Evolutionary conservation across 2,888 invertebrate species (phyloP), one percentile per base, ranked within the genome.

Genomic region (Pristionchus fissidentatus): DNA sequence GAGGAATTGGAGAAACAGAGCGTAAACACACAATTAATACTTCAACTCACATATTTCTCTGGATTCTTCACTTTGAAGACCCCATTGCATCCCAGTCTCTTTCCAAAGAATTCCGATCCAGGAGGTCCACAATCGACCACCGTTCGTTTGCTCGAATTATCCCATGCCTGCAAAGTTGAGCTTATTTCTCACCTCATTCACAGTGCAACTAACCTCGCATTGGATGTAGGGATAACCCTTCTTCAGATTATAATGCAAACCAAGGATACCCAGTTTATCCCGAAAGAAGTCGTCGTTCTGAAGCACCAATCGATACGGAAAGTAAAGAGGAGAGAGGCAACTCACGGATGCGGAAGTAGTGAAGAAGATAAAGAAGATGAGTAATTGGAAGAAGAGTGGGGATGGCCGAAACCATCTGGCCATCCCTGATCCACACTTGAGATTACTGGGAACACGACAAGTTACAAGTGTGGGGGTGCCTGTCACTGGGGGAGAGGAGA

Each of bases 221-320:
- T 43, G 43, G 26, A 80, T 80, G 80, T 43, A 80, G 41, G 80
- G 80, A 4, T 41, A 3, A 15, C 80, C 80, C 19, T 80, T 43
- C 60, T 60, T 60, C 8, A 80, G n/a, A 22, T 80, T 60, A 35
- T 80, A 80, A 35, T 80, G n/a, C 15, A 19, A 29, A 10, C 80
- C 80, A 7, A 60, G 26, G 1, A 35, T 43, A 26, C 80, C 80
- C 15, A 80, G 41, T 26, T 19, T 43, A 3, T 38, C 22, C 13
- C 19, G 43, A 7, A 19, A 43, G 26, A 32, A 38, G 26, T 57
- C 60, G n/a, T 55, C 32, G 13, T 38, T 19, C 38, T 38, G 38
- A n/a, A 66, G 13, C 13, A 55, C n/a, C 55, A n/a, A 55, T 55
- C 22, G 55, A 55, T 55, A 19, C 66, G 32, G 10, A 10, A 46